Evolutionary conservation across 2,797 vertebrate species (phyloP).

Genomic region (Sternotherus odoratus): DNA sequence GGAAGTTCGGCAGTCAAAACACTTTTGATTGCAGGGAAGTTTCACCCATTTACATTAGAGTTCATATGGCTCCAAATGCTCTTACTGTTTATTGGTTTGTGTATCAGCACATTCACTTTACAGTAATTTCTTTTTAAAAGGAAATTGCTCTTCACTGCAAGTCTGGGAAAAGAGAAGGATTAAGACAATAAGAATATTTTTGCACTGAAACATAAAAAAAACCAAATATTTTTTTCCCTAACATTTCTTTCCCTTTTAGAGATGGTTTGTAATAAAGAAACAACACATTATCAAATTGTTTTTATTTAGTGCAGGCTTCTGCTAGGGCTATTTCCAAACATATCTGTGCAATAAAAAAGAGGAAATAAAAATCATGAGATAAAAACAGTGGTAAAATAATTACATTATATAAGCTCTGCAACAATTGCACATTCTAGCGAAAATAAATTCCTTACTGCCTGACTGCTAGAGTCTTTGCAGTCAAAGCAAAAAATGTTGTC

Average conservation of each 20-base stretch:
- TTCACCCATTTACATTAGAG: neutral
- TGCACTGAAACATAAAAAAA: neutral
- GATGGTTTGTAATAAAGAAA: neutral
- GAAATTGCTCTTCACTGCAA: slow-evolving; percentile 11
- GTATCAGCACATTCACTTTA: neutral
- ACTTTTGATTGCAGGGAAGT: neutral
- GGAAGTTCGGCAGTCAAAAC: neutral
- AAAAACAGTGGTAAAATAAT: neutral
- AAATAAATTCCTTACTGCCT: neutral
- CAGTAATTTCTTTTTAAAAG: slow-evolving; percentile 6
- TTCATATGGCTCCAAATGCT: neutral
- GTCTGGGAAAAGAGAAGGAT: neutral
- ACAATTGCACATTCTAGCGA: neutral
- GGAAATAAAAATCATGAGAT: neutral
- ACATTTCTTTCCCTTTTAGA: neutral
- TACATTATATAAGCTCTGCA: neutral
- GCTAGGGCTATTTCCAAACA: neutral
- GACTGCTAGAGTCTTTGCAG: neutral
- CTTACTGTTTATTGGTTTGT: neutral
- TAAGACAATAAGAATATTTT: neutral
- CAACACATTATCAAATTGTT: neutral
- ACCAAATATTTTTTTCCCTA: neutral
- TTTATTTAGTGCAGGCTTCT: slow-evolving; percentile 20
- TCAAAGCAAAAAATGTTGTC: neutral
- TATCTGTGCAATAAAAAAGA: neutral